A percentile compares a stretch with the other conserved stretches of the same genome.
phyloP scores from a whole-genome alignment of 1,140 invertebrate species.

The Lasioglossum albipes region DNA sequence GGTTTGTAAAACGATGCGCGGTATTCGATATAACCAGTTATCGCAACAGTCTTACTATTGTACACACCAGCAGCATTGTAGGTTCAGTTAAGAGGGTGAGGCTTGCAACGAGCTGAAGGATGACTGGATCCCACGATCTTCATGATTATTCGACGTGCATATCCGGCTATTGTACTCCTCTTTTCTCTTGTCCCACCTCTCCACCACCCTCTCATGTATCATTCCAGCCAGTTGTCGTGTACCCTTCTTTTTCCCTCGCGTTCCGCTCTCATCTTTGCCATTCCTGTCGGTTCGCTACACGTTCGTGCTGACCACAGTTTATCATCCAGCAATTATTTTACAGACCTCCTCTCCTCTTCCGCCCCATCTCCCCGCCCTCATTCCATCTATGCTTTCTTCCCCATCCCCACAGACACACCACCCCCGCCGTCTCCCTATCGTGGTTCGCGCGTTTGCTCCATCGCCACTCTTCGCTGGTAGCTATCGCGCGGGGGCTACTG shows the following conservation, averaged over 20 bases:
- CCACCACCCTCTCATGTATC: constrained; percentile 28
- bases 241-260: constrained; percentile 27
- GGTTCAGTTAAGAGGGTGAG: too few relatives aligned
- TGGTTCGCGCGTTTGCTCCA: background rate
- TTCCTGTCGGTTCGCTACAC: constrained; percentile 34
- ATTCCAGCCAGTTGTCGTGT: constrained; percentile 23
- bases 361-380: constrained; percentile 19
- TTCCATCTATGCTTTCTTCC: constrained; percentile 4
- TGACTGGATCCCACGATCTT: constrained; percentile 19
- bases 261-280: constrained; percentile 48
- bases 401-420: too few relatives aligned
- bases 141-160: constrained; percentile 50
- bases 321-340: constrained; percentile 71
- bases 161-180: constrained; percentile 4
- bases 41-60: too few relatives aligned
- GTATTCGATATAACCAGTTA: too few relatives aligned
- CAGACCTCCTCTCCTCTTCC: constrained; percentile 37
- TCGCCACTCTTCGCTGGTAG: constrained; percentile 13
- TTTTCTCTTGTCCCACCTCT: constrained; percentile 14
- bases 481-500: constrained; percentile 52
- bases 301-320: constrained; percentile 64
- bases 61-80: too few relatives aligned
- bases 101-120: background rate
- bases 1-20: too few relatives aligned
- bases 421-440: constrained; percentile 2